A percentile compares a stretch with the other conserved stretches of the same genome.
phyloP scores from a whole-genome alignment of 2,797 vertebrate species.

The Gymnodraco acuticeps region DNA sequence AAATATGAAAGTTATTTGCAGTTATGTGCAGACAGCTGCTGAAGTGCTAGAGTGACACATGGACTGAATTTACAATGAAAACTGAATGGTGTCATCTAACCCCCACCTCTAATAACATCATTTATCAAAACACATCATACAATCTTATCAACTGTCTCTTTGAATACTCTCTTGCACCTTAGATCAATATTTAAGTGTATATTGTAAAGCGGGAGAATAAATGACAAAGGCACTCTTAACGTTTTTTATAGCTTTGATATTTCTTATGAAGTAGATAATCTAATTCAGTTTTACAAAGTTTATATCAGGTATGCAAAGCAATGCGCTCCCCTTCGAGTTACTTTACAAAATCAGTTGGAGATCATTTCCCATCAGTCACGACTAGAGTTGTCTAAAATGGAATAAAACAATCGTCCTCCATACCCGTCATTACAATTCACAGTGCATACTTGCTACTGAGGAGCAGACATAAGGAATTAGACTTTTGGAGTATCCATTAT shows the following conservation, averaged over 20 bases:
- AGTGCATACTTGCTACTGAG: conserved; percentile 87
- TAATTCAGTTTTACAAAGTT: conserved; percentile 46
- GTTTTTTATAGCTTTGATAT: conserved; percentile 27
- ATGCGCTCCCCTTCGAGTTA: conserved; percentile 44
- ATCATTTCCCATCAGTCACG: conserved; percentile 48
- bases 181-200: conserved; percentile 23
- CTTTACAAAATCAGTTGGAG: conserved; percentile 50
- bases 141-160: conserved; percentile 28
- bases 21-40: conserved; percentile 27
- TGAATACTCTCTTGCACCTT: neutral
- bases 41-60: conserved; percentile 20
- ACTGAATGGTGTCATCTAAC: conserved; percentile 2
- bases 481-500: conserved; percentile 92
- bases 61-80: conserved; percentile 29
- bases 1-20: conserved; percentile 7
- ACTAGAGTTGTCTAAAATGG: conserved; percentile 57
- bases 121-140: conserved; percentile 8
- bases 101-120: conserved; percentile 8
- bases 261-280: conserved; percentile 52
- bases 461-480: conserved; percentile 90
- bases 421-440: conserved; percentile 89
- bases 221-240: conserved; percentile 28
- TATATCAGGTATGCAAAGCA: conserved; percentile 42
- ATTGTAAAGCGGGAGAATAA: conserved; percentile 9
- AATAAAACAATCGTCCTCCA: conserved; percentile 60